phyloP scores from a whole-genome alignment of 2,113 vertebrate species.

The Hypocryptadius cinnamomeus region DNA sequence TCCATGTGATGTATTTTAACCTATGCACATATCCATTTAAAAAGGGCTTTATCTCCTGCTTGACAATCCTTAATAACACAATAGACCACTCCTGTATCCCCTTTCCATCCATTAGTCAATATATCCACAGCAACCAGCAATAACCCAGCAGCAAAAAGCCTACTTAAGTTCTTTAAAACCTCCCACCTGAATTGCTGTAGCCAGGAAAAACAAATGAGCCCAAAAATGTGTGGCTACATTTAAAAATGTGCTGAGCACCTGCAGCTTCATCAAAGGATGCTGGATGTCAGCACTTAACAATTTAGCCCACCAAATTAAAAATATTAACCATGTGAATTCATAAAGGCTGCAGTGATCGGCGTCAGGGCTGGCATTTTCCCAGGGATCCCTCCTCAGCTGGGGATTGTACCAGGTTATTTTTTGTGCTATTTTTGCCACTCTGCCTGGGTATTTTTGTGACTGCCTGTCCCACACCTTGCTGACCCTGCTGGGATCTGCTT shows the following conservation, averaged over 20 bases:
- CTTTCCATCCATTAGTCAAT: constrained; percentile 33
- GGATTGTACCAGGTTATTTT: background rate
- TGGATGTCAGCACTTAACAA: background rate
- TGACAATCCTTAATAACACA: constrained; percentile 25
- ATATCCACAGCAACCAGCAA: constrained; percentile 43
- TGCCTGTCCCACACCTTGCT: background rate
- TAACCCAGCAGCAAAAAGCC: constrained; percentile 48
- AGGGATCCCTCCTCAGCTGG: background rate
- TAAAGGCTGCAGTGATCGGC: background rate
- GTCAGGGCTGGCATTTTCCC: background rate
- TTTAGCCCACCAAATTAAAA: background rate
- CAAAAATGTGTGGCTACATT: background rate
- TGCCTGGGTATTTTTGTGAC: background rate
- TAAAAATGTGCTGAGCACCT: constrained; percentile 25
- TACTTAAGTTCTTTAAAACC: constrained; percentile 33
- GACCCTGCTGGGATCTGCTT: background rate
- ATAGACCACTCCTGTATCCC: background rate
- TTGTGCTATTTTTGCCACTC: background rate
- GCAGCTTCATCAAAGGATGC: background rate
- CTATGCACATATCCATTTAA: constrained; percentile 6
- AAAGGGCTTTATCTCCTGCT: constrained; percentile 14
- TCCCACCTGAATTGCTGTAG: constrained; percentile 38
- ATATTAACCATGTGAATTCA: background rate
- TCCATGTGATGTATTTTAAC: constrained; percentile 18
- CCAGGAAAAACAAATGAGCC: constrained; percentile 45